Evolutionary conservation across 2,888 invertebrate genomes (phyloP), one percentile per base, ranked within the genome.

Genomic region (Brachyptera putata): DNA sequence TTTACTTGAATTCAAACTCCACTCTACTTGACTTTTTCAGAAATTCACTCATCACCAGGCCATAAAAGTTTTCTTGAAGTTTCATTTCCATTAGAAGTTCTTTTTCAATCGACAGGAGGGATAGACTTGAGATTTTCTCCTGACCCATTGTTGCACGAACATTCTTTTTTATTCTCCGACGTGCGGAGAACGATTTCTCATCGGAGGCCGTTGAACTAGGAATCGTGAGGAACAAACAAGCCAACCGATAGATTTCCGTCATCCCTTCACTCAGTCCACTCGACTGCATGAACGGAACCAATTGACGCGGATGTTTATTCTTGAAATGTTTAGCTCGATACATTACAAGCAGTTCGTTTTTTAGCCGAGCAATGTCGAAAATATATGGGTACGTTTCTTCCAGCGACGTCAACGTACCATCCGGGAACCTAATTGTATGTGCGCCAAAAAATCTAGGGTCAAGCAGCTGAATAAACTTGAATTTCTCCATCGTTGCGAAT

Each of bases 31-130:
- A 7, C 39, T 39, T 7, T 14, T 39, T 39, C 3, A 14, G 4
- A 39, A 39, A 39, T 7, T n/a, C 39, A 14, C n/a, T n/a, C 7
- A 14, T 7, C 3, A 39, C 39, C 4, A n/a, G 9, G 7, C 7
- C 7, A 14, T 39, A 14, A n/a, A 39, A 39, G 3, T n/a, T 14
- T 4, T 7, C 9, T 4, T 9, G 9, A 4, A 4, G 4, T 5
- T 14, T 39, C 3, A 39, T 16, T 1, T 34, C 2, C 3, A 16
- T 1, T 1, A 53, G 4, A 13, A 53, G 13, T 4, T 13, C 3
- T n/a, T 53, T 53, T 21, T 53, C 53, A 9, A 53, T 36, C 18
- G 34, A 34, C 2, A 53, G 18, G 2, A 53, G 53, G 3, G 53
- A 5, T 4, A 53, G 21, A 36, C 36, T 30, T 4, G 53, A 53